Evolutionary conservation across 2,888 invertebrate genomes (phyloP).

Genomic region (Apamea epomidion): DNA sequence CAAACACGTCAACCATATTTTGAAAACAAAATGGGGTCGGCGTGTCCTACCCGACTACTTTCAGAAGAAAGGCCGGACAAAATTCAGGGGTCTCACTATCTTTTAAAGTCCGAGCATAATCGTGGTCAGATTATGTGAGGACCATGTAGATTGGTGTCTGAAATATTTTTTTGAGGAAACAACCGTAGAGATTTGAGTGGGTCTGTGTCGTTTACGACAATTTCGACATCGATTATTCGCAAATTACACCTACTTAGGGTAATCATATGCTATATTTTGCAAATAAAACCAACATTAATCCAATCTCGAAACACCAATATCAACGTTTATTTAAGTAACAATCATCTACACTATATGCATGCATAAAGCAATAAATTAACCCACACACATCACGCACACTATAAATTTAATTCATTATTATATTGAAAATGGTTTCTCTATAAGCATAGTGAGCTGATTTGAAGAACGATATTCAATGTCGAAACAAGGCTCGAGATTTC

Average conservation of each 20-base stretch:
- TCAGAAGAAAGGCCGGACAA: no score
- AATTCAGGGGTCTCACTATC: no score
- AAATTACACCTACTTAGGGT: background rate
- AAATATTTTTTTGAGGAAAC: no score
- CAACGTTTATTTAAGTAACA: background rate
- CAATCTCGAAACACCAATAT: background rate
- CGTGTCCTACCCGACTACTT: no score
- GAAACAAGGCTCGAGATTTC: background rate
- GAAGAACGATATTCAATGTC: background rate
- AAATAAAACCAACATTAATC: background rate
- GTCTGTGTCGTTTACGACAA: background rate
- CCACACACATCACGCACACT: background rate
- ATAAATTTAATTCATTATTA: background rate
- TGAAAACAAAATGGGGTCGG: no score
- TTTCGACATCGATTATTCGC: background rate
- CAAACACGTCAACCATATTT: no score
- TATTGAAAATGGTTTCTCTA: background rate
- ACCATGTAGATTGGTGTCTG: no score
- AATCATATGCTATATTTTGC: background rate
- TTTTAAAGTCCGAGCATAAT: no score
- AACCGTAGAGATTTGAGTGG: no score
- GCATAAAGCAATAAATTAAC: background rate
- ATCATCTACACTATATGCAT: background rate
- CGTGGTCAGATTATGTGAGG: no score
- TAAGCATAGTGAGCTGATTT: background rate